Evolutionary conservation across 2,113 vertebrate genomes (phyloP).

Genomic region (Pandion haliaetus): DNA sequence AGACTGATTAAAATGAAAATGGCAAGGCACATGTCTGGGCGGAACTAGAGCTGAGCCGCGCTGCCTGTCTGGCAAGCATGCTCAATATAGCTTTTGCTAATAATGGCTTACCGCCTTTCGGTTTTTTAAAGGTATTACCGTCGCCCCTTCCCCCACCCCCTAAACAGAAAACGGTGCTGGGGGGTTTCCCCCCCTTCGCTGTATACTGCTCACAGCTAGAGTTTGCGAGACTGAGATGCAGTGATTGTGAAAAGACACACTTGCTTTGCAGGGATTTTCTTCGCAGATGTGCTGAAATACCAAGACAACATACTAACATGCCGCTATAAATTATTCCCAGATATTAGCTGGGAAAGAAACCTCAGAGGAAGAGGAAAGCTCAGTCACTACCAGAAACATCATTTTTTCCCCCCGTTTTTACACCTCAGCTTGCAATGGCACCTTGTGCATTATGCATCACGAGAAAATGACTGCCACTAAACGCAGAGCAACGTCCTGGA

Average conservation of each 20-base stretch:
- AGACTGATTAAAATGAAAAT: constrained; percentile 86
- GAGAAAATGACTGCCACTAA: constrained; percentile 30
- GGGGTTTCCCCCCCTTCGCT: background rate
- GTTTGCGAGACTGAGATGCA: constrained; percentile 40
- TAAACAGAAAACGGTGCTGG: background rate
- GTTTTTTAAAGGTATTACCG: constrained; percentile 73
- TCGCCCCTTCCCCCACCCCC: constrained; percentile 32
- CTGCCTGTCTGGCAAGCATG: constrained; percentile 88
- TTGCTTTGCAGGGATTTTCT: constrained; percentile 37
- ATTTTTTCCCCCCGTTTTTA: background rate
- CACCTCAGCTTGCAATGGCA: constrained; percentile 38
- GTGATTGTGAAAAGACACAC: constrained; percentile 24
- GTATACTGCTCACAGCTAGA: constrained; percentile 24
- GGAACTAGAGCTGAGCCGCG: constrained; percentile 75
- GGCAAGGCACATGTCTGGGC: constrained; percentile 86
- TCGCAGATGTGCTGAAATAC: constrained; percentile 9
- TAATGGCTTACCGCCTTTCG: constrained; percentile 81
- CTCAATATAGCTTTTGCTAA: constrained; percentile 90
- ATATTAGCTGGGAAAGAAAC: constrained; percentile 29
- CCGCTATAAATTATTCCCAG: constrained; percentile 20
- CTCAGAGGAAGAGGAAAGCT: background rate
- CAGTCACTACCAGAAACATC: background rate
- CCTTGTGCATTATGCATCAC: constrained; percentile 31
- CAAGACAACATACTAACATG: constrained; percentile 1
- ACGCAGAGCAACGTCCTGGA: background rate